These are phyloP conservation scores for Alosa alosa DNA, from an alignment of 2,113 vertebrate genomes.

Conservation along the genomic window DNA sequence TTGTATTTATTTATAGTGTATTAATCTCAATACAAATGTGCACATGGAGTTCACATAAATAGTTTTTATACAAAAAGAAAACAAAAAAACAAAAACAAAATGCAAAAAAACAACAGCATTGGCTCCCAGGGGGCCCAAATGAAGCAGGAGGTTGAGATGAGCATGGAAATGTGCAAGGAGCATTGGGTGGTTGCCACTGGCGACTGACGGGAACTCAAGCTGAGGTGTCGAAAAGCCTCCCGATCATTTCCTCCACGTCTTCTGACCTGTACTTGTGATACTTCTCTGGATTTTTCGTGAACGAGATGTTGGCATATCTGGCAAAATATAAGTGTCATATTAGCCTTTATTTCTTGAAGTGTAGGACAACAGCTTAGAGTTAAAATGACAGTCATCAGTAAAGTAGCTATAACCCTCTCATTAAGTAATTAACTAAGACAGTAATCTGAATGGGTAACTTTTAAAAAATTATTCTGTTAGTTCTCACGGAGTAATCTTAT, in stretches of 20 bases:
- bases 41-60: not conserved
- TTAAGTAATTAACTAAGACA: not conserved
- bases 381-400: too few relatives aligned
- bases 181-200: not conserved
- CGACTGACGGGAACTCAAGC: slow-evolving; percentile 66
- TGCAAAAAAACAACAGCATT: not conserved
- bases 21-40: not conserved
- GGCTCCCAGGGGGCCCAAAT: not conserved
- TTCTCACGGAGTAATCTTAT: too few relatives aligned
- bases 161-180: not conserved
- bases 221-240: slow-evolving; percentile 93
- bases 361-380: too few relatives aligned
- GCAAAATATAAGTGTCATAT: too few relatives aligned
- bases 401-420: too few relatives aligned
- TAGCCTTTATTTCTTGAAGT: too few relatives aligned
- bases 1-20: not conserved
- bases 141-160: not conserved
- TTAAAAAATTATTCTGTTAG: not conserved
- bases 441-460: not conserved
- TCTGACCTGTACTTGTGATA: slow-evolving; percentile 93
- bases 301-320: slow-evolving; percentile 86
- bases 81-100: not conserved
- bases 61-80: not conserved
- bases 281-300: slow-evolving; percentile 96
- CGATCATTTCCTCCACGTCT: slow-evolving; percentile 95